These are phyloP conservation scores for Mobula birostris DNA, from an alignment of 2,113 vertebrate genomes.

Conservation along the genomic window DNA sequence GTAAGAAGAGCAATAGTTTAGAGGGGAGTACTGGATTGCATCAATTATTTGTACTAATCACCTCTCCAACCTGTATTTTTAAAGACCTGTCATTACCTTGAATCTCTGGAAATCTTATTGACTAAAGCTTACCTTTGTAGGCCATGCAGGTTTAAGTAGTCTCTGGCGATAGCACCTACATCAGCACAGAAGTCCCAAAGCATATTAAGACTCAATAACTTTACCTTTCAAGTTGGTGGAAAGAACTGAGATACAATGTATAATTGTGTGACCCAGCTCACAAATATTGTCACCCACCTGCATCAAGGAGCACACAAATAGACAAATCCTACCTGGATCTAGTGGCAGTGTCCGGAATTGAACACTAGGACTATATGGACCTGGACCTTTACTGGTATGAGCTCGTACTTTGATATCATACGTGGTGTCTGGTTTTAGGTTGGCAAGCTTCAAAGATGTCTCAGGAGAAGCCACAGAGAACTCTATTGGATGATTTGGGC, in stretches of 20 bases:
- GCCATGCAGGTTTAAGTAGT: constrained; percentile 53
- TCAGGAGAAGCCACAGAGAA: constrained; percentile 84
- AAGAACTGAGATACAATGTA: constrained; percentile 47
- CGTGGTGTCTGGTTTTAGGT: constrained; percentile 94
- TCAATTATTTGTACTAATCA: constrained; percentile 25
- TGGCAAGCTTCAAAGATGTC: constrained; percentile 77
- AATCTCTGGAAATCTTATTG: not conserved
- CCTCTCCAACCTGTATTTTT: constrained; percentile 52
- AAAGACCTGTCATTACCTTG: constrained; percentile 17
- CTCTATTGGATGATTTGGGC: constrained; percentile 82
- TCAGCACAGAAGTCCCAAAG: constrained; percentile 58
- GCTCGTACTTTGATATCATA: constrained; percentile 99
- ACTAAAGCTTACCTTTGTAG: constrained; percentile 60
- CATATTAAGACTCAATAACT: constrained; percentile 59
- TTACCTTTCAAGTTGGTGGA: constrained; percentile 65
- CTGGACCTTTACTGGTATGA: constrained; percentile 96
- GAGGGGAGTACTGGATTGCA: constrained; percentile 52
- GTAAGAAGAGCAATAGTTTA: constrained; percentile 80
- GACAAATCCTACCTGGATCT: constrained; percentile 99
- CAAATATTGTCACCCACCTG: constrained; percentile 36
- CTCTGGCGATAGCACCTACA: constrained; percentile 42
- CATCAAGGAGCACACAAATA: constrained; percentile 60
- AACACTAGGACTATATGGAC: constrained; percentile 99
- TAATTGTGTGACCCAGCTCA: constrained; percentile 26
- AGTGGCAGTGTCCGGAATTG: constrained; percentile 98